Conservation (phyloP, 1,140 invertebrate species). For the Penaeus indicus region DNA sequence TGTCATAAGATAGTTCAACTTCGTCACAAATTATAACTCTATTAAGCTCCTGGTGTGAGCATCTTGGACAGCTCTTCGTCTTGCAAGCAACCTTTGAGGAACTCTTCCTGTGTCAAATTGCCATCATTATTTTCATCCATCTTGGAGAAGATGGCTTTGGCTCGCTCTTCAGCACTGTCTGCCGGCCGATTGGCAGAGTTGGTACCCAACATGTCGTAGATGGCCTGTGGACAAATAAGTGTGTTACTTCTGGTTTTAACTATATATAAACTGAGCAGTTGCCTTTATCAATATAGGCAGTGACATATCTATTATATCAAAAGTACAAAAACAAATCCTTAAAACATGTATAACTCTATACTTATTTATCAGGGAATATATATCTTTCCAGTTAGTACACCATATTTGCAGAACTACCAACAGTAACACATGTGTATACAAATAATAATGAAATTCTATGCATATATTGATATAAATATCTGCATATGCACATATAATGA, state of each 20-base stretch:
- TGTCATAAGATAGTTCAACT: not conserved
- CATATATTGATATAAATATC: no score
- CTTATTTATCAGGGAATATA: no score
- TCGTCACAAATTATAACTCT: not conserved
- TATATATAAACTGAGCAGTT: not conserved
- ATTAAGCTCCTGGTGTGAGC: slow-evolving; percentile 79
- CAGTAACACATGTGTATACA: no score
- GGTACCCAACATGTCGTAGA: slow-evolving; percentile 98
- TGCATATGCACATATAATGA: no score
- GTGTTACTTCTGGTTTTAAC: not conserved
- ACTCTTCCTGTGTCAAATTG: slow-evolving; percentile 97
- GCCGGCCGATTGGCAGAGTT: slow-evolving; percentile 92
- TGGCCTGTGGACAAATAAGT: slow-evolving; percentile 79
- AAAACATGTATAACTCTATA: no score
- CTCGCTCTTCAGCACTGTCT: slow-evolving; percentile 94
- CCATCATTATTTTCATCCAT: slow-evolving; percentile 99
- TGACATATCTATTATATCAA: no score
- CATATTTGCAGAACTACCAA: no score
- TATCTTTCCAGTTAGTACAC: no score
- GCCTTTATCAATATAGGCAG: no score
- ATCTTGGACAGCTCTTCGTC: slow-evolving; percentile 97
- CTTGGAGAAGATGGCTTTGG: slow-evolving; percentile 98
- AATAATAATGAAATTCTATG: no score
- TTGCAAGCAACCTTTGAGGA: slow-evolving; percentile 98
- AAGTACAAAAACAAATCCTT: no score